A percentile compares a stretch with the other conserved stretches of the same genome.
Conservation (phyloP, 2,797 vertebrate species). For the Premnoplex brunnescens region DNA sequence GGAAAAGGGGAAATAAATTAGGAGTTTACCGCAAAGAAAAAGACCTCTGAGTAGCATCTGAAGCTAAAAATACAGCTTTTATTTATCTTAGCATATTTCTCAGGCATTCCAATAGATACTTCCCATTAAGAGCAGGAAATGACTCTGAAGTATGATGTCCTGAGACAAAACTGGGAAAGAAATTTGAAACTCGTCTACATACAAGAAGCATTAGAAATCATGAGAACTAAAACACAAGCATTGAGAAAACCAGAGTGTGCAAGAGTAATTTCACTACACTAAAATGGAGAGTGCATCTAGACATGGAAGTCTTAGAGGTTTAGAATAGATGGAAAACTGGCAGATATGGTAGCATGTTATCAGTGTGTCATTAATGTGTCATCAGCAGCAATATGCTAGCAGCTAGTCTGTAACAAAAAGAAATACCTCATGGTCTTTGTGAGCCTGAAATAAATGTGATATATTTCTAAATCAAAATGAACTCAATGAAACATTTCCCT, state of each 20-base stretch:
- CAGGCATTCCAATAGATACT: constrained; percentile 9
- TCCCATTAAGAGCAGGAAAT: constrained; percentile 9
- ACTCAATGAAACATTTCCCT: neutral
- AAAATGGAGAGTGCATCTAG: constrained; percentile 41
- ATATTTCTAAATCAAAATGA: constrained; percentile 29
- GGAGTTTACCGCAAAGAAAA: constrained; percentile 3
- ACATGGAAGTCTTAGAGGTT: constrained; percentile 9
- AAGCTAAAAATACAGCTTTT: constrained; percentile 19
- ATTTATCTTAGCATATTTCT: constrained; percentile 48
- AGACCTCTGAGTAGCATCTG: neutral
- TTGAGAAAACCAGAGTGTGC: constrained; percentile 22
- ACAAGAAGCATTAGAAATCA: constrained; percentile 1
- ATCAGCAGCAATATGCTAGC: neutral
- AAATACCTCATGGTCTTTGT: neutral
- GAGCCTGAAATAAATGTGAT: constrained; percentile 13
- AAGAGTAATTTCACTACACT: neutral
- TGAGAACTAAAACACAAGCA: constrained; percentile 37
- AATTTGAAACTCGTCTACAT: constrained; percentile 17
- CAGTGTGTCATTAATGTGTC: neutral
- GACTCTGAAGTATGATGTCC: neutral
- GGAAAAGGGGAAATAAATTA: neutral
- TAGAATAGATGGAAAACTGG: constrained; percentile 15
- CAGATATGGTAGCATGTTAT: neutral
- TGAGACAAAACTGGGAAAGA: constrained; percentile 31
- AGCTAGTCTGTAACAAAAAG: constrained; percentile 14